These are phyloP conservation scores for Elysia crispata DNA, from an alignment of 2,888 invertebrate genomes.

Conservation along the genomic window DNA sequence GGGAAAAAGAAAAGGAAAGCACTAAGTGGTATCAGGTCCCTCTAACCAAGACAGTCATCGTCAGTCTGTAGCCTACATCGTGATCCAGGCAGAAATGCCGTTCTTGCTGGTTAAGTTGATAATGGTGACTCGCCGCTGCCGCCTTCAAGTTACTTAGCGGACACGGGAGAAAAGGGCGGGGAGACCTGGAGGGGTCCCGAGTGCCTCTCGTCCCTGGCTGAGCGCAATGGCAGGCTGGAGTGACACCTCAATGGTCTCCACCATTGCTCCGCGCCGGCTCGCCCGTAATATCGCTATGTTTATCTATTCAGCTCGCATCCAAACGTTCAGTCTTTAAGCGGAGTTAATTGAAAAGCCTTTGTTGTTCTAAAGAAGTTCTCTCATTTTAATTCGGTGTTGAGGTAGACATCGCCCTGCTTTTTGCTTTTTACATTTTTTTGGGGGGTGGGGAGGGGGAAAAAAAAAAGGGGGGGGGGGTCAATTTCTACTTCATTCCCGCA, in stretches of 20 bases:
- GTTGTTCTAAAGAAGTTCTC: constrained; percentile 35
- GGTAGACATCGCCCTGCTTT: constrained; percentile 44
- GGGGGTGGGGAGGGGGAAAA: too few relatives aligned
- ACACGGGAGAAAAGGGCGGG: constrained; percentile 19
- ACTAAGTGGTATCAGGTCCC: too few relatives aligned
- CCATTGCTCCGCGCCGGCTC: constrained; percentile 29
- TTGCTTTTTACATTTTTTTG: neutral
- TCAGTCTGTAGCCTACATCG: too few relatives aligned
- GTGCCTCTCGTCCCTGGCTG: constrained; percentile 42
- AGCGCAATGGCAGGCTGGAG: constrained; percentile 39
- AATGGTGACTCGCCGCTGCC: constrained; percentile 2
- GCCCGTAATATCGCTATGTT: constrained; percentile 45
- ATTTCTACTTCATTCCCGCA: too few relatives aligned
- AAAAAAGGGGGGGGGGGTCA: too few relatives aligned
- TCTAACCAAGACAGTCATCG: too few relatives aligned
- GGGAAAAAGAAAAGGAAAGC: too few relatives aligned
- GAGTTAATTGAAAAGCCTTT: constrained; percentile 48
- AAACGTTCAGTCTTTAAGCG: constrained; percentile 39
- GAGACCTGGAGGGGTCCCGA: constrained; percentile 33
- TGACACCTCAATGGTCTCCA: constrained; percentile 45
- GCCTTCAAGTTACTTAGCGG: neutral
- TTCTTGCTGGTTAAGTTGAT: too few relatives aligned
- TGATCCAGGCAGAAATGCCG: too few relatives aligned
- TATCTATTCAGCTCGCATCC: constrained; percentile 46
- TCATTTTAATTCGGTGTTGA: constrained; percentile 38